Base-by-base conservation (phyloP, 2,888 invertebrate genomes). In the Aricia artaxerxes region DNA sequence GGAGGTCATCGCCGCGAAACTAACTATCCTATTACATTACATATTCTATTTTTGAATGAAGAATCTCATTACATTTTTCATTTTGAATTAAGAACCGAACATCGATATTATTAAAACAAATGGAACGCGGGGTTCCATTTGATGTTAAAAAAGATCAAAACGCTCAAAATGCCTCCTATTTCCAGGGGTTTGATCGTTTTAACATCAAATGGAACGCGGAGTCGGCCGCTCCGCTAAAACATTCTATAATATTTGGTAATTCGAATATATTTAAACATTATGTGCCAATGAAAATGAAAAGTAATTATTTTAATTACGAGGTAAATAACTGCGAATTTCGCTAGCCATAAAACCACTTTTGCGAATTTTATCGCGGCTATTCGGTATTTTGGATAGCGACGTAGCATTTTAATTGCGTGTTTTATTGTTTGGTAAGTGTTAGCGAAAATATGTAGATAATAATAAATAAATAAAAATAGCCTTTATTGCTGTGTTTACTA, bases 1-100 rank as follows among this genome's bases (percentile, higher is more conserved):
- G 83, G 90, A 90, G 93, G 93, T 93, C 93, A 93, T 82, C 92
- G 92, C 86, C 91, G 91, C 88, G 87, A 84, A 87, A 86, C 85
- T 83, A 72, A 72, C 76, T 72, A 49, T 31, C 38, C 64, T 77
- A 78, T 61, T 13, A 75, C 31, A 76, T 79, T 49, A 64, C 44
- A 75, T 75, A 76, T 76, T 76, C 53, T 76, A 76, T 76, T 49
- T 49, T 11, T 49, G 9, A 49, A 49, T 49, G 9, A 49, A 49
- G 9, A 49, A 53, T 24, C 44, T 73, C 9, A 24, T 44, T 40
- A 40, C 73, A 1, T 16, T 40, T 44, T 44, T 9, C 1, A 9
- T 44, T 44, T 44, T 44, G 44, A 53, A 53, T 53, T 7, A 24
- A 61, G 60, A n/a, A 61, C 24, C 60, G 60, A 61, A 24, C 4